Evolutionary conservation across 2,113 vertebrate genomes (phyloP), one percentile per base, ranked within the genome.

Genomic region (Psittacara wagleri): DNA sequence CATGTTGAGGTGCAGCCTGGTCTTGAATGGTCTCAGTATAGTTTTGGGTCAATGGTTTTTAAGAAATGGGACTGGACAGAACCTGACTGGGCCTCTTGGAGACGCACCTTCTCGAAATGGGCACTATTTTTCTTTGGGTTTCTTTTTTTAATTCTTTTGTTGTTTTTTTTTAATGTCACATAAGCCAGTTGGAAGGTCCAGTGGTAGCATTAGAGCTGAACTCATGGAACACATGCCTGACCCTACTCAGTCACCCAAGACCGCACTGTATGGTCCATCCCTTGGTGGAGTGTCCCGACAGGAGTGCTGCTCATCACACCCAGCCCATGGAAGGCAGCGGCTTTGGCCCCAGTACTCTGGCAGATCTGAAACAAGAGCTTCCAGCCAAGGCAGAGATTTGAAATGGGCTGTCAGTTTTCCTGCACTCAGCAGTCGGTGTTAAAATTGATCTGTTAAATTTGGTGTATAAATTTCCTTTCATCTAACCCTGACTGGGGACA

Each of bases 351-450:
- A 54, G 28, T 27, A 18, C 54, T 16, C 19, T 8, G 54, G 61
- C 51, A 46, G 64, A 25, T 20, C 35, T 35, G 35, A 83, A 86
- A 76, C 79, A 10, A 88, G 85, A 90, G 80, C 92, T 92, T 95
- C 76, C 86, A 91, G 57, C 62, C 69, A 54, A 81, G 83, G 22
- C 72, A 80, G 72, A 68, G 82, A 19, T 54, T 77, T 59, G 37
- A 69, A 81, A 41, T 2, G 5, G 48, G 61, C 48, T 92, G 39
- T 84, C 77, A 22, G 0, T 84, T 93, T 83, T 70, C 78, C 86
- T 84, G 46, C 69, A 6, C 17, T 46, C n/a, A 31, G 59, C 33
- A 72, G 61, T 90, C 61, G 52, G 37, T 68, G 46, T 89, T 84
- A 79, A 87, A 62, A 79, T 83, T 74, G 29, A 2, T 46, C 57